Conservation (phyloP, 2,113 vertebrate species). For the Himantopus leucocephalus region DNA sequence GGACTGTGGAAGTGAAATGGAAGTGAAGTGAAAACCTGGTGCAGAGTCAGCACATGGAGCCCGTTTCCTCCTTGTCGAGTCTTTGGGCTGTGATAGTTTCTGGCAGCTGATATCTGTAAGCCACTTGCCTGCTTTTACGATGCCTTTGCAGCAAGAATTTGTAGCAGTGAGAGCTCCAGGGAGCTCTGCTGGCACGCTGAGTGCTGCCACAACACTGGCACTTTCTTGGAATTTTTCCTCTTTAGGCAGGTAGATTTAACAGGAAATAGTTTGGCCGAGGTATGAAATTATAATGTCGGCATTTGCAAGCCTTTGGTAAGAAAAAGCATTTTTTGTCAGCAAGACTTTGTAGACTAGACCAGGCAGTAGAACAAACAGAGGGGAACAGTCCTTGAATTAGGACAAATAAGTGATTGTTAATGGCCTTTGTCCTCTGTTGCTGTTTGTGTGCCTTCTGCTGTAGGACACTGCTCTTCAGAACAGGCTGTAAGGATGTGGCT, state of each 20-base stretch:
- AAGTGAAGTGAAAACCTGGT: neutral
- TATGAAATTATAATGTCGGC: neutral
- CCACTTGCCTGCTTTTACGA: neutral
- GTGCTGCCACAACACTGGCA: neutral
- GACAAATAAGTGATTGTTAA: constrained; percentile 53
- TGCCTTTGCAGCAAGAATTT: neutral
- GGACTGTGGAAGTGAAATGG: neutral
- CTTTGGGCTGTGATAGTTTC: neutral
- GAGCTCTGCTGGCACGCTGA: neutral
- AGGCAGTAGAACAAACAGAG: constrained; percentile 20
- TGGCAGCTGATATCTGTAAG: neutral
- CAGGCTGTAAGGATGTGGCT: neutral
- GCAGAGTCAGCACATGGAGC: neutral
- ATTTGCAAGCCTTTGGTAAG: neutral
- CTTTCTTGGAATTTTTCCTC: neutral
- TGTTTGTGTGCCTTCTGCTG: constrained; percentile 16
- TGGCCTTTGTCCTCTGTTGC: constrained; percentile 56
- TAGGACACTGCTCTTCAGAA: constrained; percentile 10
- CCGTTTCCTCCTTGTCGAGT: neutral
- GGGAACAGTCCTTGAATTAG: constrained; percentile 45
- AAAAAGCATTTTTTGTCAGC: neutral
- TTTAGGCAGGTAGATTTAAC: neutral
- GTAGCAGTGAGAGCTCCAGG: neutral
- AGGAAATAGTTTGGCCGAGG: neutral
- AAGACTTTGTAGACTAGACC: neutral